Conservation (phyloP, 2,113 vertebrate species). For the Misgurnus anguillicaudatus region DNA sequence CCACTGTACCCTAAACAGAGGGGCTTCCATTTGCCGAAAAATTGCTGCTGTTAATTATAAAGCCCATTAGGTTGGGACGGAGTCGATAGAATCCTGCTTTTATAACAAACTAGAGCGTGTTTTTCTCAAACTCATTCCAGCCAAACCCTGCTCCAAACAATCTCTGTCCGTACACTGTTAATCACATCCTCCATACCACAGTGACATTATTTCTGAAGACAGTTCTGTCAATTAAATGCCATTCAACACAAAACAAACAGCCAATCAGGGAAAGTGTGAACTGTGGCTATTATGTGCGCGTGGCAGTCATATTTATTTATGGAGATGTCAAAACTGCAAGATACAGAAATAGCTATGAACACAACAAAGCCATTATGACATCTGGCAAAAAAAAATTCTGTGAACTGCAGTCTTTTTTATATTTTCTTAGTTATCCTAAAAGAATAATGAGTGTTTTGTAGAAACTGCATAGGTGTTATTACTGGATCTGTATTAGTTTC, state of each 20-base stretch:
- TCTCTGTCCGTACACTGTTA: constrained; percentile 19
- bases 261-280: constrained; percentile 22
- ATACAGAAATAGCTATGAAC: constrained; percentile 17
- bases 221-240: constrained; percentile 56
- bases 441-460: constrained; percentile 59
- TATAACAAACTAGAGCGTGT: constrained; percentile 58
- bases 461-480: constrained; percentile 68
- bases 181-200: constrained; percentile 44
- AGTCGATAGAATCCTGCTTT: constrained; percentile 61
- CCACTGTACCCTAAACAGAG: constrained; percentile 62
- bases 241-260: constrained; percentile 55
- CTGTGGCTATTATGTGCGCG: constrained; percentile 56
- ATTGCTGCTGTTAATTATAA: constrained; percentile 70
- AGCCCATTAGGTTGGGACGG: constrained; percentile 66
- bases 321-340: constrained; percentile 38
- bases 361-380: background rate
- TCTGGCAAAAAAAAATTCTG: background rate
- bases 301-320: constrained; percentile 53
- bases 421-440: constrained; percentile 28
- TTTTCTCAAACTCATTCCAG: constrained; percentile 59
- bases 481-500: constrained; percentile 63
- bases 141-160: constrained; percentile 40
- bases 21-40: constrained; percentile 45
- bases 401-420: background rate
- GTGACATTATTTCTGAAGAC: constrained; percentile 52